Base-by-base conservation (phyloP, 2,797 vertebrate species). In the Chelidonichthys spinosus region DNA sequence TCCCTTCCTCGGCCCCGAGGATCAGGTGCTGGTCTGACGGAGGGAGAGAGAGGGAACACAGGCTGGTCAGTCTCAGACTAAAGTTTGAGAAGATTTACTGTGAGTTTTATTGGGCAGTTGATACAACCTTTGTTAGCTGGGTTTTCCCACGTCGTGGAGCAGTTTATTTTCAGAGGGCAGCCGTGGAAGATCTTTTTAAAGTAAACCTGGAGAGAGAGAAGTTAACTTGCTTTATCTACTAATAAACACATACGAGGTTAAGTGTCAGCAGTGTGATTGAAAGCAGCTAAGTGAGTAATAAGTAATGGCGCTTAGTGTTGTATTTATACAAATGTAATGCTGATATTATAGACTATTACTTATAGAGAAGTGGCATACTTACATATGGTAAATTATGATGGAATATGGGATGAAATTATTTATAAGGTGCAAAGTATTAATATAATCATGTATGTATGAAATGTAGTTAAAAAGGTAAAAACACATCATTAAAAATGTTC, bases 171-270 rank as follows among this genome's bases (percentile, higher is more conserved):
- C 15, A 98, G 90, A 18, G 97, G 97, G 59, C 96, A 97, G 73
- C 96, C 96, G 0, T 96, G 94, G 83, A 98, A 98, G 36, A 98
- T 87, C 87, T 96, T 97, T 64, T 95, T 94, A 25, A 97, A 96
- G 63, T 91, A 92, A 35, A 94, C 90, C 97, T 97, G 90, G 7
- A 63, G 32, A 70, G 2, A 55, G 0, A 35, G 25, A 0, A 7
- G 18, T 40, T 44, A 10, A 56, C 37, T 43, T 42, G 47, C 2
- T 36, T 47, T 14, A 35, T 44, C 59, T 5, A 6, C 3, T 13
- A 43, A 62, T 9, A 47, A 17, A 63, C 58, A n/a, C 54, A 33
- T 2, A 4, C 43, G 18, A 47, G 15, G 44, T 14, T 17, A 17
- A 47, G 44, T 17, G 44, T 17, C 15, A 17, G 46, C 4, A 17